Conservation (phyloP, 2,888 invertebrate genomes). For the Perdita meconis region DNA sequence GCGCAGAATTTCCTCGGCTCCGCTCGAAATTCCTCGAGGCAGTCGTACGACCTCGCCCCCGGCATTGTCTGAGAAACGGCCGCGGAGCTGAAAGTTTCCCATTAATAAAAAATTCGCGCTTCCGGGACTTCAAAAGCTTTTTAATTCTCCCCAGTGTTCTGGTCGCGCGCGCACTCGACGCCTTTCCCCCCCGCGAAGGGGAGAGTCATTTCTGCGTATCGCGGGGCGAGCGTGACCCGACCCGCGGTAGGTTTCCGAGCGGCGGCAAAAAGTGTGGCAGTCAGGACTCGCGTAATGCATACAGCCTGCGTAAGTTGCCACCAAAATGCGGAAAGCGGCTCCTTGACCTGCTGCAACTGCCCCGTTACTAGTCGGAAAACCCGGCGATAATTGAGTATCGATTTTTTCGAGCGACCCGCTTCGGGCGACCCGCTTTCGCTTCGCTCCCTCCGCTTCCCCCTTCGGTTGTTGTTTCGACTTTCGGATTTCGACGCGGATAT, state of each 20-base stretch:
- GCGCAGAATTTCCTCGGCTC: conserved; percentile 1
- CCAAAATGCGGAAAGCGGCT: conserved; percentile 8
- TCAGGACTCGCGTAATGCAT: conserved; percentile 31
- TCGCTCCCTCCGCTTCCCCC: neutral
- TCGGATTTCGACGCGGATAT: too few species aligned
- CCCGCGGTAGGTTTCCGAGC: conserved; percentile 11
- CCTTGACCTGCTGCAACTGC: conserved; percentile 6
- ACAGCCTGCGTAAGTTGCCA: conserved; percentile 15
- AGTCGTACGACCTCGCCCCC: neutral
- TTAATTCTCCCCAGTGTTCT: conserved; percentile 68
- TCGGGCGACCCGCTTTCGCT: neutral
- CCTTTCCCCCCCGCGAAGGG: neutral
- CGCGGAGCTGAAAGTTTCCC: conserved; percentile 53
- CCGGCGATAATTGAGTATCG: conserved; percentile 39
- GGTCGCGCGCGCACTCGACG: too few species aligned
- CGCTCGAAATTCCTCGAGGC: neutral
- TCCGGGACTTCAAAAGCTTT: conserved; percentile 71
- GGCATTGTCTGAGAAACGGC: conserved; percentile 27
- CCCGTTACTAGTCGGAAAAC: conserved; percentile 16
- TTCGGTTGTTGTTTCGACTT: too few species aligned
- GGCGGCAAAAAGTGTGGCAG: neutral
- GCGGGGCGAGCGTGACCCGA: neutral
- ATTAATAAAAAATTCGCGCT: conserved; percentile 67
- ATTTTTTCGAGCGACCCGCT: conserved; percentile 3
- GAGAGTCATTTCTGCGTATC: conserved; percentile 31